Base-by-base conservation (phyloP, 2,113 vertebrate genomes). In the Podilymbus podiceps region DNA sequence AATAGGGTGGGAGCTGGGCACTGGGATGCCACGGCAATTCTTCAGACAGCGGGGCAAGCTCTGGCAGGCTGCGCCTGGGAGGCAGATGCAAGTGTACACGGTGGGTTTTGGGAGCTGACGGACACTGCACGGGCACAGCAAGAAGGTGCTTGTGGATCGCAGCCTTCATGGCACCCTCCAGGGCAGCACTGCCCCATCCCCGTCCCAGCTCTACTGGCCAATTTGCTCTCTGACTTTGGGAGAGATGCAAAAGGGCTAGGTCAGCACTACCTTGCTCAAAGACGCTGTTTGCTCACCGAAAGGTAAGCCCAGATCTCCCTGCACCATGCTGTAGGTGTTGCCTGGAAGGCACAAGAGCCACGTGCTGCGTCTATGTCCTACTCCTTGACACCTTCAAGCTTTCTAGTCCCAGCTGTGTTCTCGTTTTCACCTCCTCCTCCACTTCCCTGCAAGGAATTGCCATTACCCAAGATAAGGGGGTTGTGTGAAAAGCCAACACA, bases 121-220 rank as follows among this genome's bases (percentile, higher is more conserved):
- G 2, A 52, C 11, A 44, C 24, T 4, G 3, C 2, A 1, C 31
- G 42, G 22, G 35, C 40, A 23, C 44, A 85, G 11, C 30, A 38
- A 50, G 40, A 78, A 5, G 4, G 12, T 52, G 8, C 52, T 15
- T 47, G 62, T 5, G 5, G 17, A n/a, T 58, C 0, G 0, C 2
- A 58, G 60, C 9, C 35, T 59, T 75, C 42, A 71, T 3, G 2
- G 38, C 40, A 50, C 20, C 31, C 16, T 46, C 44, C 44, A 62
- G 24, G 33, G 20, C 46, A 76, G 53, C 30, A 31, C 60, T 73
- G 30, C 20, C 33, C 16, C 49, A 60, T 72, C 49, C 16, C 13
- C 15, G 35, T 88, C 11, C 38, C 74, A 52, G 27, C 6, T 74
- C 58, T 81, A 47, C 72, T 50, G n/a, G 35, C 3, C 25, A 17